Evolutionary conservation across 2,113 vertebrate species (phyloP), one percentile per base, ranked within the genome.

Genomic region (Neodontobutis hainanensis): DNA sequence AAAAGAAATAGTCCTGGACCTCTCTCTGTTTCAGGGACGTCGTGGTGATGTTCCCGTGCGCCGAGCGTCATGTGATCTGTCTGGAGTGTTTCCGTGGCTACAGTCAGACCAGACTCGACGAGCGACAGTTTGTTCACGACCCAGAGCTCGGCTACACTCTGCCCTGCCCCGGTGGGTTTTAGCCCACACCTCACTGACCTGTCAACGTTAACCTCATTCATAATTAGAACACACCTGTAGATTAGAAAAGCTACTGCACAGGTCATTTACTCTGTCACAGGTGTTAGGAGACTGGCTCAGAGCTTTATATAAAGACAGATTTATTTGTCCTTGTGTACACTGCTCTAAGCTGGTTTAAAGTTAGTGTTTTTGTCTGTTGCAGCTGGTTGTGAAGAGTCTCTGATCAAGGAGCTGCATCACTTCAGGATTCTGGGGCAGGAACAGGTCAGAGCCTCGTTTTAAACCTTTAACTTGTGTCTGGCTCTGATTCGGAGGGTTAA

Each of bases 361-460:
- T 51, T 5, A 38, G 5, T n/a, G 4, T 62, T 4, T 63, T 2
- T 27, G 1, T 53, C 81, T 89, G 45, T 90, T 80, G 78, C 91
- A 98, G 95, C 93, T 74, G 94, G 94, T 85, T 98, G 96, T 72
- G 85, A 85, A 0, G 77, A 95, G 75, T 98, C 95, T 61, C 89
- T 97, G 87, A 94, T 98, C 78, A 94, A 92, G 87, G 96, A 97
- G 85, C 75, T 95, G 52, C 96, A 98, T 94, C 96, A 98, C 80
- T 98, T 98, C 91, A 91, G 94, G 80, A 85, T 95, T 75, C 90
- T 98, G 34, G 96, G 96, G 72, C 92, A 95, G 9, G 92, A 95
- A 47, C 95, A 97, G 94, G 96, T 97, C 83, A 92, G 92, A 5
- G 38, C 38, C 38, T 6, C 38, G 4, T 40, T 40, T 27, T 27